These are phyloP conservation scores for Eulemur rubriventer DNA, from an alignment of 2,797 vertebrate species.

Conservation along the genomic window DNA sequence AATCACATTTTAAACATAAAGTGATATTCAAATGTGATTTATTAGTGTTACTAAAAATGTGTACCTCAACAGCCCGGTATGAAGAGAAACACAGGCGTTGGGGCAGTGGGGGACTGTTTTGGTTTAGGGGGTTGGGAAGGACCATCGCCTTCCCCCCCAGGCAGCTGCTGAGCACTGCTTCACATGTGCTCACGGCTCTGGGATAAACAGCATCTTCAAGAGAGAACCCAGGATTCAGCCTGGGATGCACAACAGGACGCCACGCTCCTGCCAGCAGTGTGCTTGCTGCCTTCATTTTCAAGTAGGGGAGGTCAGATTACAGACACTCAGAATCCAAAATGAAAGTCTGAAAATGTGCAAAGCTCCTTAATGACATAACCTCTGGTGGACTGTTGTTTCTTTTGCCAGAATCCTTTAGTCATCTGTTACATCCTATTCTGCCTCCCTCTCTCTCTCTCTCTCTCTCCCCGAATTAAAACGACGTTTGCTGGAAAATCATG, in stretches of 20 bases:
- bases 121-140: neutral
- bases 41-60: neutral
- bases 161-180: neutral
- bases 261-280: neutral
- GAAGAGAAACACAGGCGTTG: neutral
- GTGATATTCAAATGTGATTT: neutral
- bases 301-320: neutral
- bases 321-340: neutral
- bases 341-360: neutral
- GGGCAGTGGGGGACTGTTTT: neutral
- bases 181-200: too few species aligned
- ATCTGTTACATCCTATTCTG: slow-evolving; percentile 56
- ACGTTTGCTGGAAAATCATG: slow-evolving; percentile 32
- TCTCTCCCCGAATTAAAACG: neutral
- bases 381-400: neutral
- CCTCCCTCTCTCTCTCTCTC: neutral
- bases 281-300: neutral
- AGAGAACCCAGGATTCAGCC: neutral
- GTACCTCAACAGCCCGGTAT: neutral
- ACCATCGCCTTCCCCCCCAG: rapidly evolving
- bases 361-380: neutral
- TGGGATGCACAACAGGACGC: neutral
- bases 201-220: neutral
- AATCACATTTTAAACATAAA: neutral
- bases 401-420: slow-evolving; percentile 19